These are phyloP conservation scores for Petrocephalus microphthalmus DNA, from an alignment of 2,113 vertebrate species.

Conservation along the genomic window DNA sequence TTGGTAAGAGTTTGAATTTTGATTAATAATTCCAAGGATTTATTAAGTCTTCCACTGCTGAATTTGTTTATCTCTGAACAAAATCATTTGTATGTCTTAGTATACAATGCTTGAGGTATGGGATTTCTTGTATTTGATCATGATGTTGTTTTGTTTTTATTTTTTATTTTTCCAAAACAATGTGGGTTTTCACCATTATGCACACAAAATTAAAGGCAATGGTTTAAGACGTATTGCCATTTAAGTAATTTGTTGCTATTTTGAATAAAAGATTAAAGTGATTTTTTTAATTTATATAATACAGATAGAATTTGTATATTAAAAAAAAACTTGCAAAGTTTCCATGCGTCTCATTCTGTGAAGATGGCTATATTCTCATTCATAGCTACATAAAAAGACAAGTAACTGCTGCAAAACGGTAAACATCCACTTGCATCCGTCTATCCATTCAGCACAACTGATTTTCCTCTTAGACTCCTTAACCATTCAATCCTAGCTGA, in stretches of 20 bases:
- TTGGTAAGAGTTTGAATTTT: not conserved
- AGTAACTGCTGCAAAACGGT: not conserved
- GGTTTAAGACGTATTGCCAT: not conserved
- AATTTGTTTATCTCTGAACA: slow-evolving; percentile 22
- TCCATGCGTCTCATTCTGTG: not conserved
- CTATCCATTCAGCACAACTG: not conserved
- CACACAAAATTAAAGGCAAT: slow-evolving; percentile 11
- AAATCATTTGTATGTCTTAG: slow-evolving; percentile 5
- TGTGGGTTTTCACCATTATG: not conserved
- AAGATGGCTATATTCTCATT: not conserved
- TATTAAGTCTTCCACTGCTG: slow-evolving; percentile 23
- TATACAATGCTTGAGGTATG: not conserved
- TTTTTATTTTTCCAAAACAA: slow-evolving; percentile 10
- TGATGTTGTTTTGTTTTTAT: not conserved
- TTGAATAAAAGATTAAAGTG: slow-evolving; percentile 13
- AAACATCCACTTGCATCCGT: not conserved
- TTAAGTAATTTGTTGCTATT: slow-evolving; percentile 7
- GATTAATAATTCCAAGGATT: slow-evolving; percentile 18
- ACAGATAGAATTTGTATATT: slow-evolving; percentile 12
- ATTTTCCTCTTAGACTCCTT: not conserved
- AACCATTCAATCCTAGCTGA: not conserved
- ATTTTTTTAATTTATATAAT: not conserved
- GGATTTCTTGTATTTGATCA: not conserved
- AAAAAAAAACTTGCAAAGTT: not conserved
- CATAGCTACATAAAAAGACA: not conserved